These are phyloP conservation scores for Menura novaehollandiae DNA, from an alignment of 2,113 vertebrate species.

Conservation along the genomic window DNA sequence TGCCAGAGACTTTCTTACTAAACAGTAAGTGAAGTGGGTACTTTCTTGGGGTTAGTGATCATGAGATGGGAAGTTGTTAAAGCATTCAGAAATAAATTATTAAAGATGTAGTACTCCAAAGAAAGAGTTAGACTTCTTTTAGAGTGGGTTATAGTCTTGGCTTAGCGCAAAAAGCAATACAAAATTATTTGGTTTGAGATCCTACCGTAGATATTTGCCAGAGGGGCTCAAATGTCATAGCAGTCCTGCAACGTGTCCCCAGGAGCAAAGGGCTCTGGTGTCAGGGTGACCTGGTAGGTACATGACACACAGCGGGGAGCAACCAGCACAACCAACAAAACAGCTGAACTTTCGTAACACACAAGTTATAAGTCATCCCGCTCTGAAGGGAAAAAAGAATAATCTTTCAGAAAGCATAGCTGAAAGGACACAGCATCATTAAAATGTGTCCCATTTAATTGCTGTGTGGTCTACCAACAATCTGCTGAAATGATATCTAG, in stretches of 20 bases:
- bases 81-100: neutral
- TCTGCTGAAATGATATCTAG: neutral
- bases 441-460: neutral
- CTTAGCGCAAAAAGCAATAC: neutral
- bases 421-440: neutral
- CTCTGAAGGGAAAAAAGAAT: neutral
- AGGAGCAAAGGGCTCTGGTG: neutral
- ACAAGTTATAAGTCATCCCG: neutral
- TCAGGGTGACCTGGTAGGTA: neutral
- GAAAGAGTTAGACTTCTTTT: neutral
- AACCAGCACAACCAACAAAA: neutral
- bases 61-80: neutral
- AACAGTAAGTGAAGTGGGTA: neutral
- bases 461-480: neutral
- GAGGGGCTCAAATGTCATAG: neutral
- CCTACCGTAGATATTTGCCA: neutral
- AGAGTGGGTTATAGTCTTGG: neutral
- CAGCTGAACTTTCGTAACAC: neutral
- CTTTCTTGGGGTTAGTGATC: neutral
- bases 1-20: neutral
- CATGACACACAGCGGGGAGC: neutral
- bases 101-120: neutral
- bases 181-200: neutral
- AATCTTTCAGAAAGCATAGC: neutral
- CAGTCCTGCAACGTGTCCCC: neutral